Evolutionary conservation across 2,888 invertebrate genomes (phyloP), one percentile per base, ranked within the genome.

Genomic region (Chaetogeoica ovagalla): DNA sequence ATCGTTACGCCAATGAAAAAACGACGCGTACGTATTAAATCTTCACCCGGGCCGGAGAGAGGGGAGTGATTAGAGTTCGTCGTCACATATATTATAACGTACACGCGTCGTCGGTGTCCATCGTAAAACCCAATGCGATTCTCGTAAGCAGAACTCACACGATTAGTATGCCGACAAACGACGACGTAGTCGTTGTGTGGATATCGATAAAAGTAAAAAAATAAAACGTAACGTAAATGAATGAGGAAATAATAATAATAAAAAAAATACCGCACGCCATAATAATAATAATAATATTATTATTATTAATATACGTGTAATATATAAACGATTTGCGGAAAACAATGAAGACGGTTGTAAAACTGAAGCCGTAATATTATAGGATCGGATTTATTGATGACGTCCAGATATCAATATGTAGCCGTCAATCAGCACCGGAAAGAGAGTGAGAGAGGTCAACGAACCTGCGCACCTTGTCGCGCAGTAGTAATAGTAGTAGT

Each of bases 371-470:
- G 52, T 70, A 77, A 70, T 43, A 39, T n/a, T n/a, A 39, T 69
- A 77, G 39, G 48, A 77, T 77, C 70, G 70, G 70, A 77, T 77
- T 77, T 77, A 77, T 77, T 77, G 69, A 62, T 77, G 77, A 77
- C 70, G 77, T 77, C 52, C n/a, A n/a, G 69, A 77, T 77, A 70
- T 77, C 77, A 77, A 75, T 23, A 48, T 52, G 52, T 55, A 62
- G 62, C 69, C 70, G 52, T 77, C 77, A 77, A 70, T 77, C 77
- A 70, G 69, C 62, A 17, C 17, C 21, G 48, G 69, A 30, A 30
- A 30, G 30, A 30, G 30, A 30, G 30, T 2, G 30, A 30, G 30
- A 17, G 39, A 70, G 77, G 68, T 77, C 77, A 70, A 69, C 55
- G 77, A 77, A 70, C 77, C 59, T 7, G 52, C 17, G 13, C 39